phyloP scores from a whole-genome alignment of 1,140 invertebrate genomes.

The Ips nitidus region DNA sequence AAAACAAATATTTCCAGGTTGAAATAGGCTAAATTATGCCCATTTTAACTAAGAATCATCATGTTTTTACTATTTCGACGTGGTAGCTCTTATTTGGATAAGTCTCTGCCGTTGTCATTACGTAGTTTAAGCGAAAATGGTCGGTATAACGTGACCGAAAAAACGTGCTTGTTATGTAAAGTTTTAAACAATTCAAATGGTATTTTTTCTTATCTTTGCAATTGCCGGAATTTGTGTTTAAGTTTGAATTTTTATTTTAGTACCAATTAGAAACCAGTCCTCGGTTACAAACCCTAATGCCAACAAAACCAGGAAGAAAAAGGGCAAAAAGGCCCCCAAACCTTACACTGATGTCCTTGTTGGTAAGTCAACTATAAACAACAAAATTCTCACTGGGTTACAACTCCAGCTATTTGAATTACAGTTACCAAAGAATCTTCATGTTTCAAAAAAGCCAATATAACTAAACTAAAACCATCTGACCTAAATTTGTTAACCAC shows the following conservation, averaged over 20 bases:
- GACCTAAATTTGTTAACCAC: slow-evolving; percentile 65
- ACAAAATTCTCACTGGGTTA: neutral
- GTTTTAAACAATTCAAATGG: slow-evolving; percentile 25
- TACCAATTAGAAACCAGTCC: slow-evolving; percentile 39
- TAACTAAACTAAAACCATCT: slow-evolving; percentile 63
- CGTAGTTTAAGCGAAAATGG: slow-evolving; percentile 36
- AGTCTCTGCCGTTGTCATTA: slow-evolving; percentile 28
- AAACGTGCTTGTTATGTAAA: slow-evolving; percentile 40
- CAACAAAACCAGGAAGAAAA: slow-evolving; percentile 44
- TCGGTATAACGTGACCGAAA: slow-evolving; percentile 28
- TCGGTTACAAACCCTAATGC: slow-evolving; percentile 41
- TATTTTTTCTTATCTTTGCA: neutral
- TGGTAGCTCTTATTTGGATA: slow-evolving; percentile 11
- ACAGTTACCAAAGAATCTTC: slow-evolving; percentile 63
- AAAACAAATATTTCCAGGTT: no score
- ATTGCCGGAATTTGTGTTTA: neutral
- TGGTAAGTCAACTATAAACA: slow-evolving; percentile 44
- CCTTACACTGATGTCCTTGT: slow-evolving; percentile 58
- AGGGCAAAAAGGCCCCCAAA: slow-evolving; percentile 44
- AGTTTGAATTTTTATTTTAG: slow-evolving; percentile 20
- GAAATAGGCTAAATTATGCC: neutral
- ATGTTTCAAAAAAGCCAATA: slow-evolving; percentile 63
- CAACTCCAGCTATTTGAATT: slow-evolving; percentile 21
- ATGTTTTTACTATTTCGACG: slow-evolving; percentile 23
- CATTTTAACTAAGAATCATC: neutral